A percentile compares a stretch with the other conserved stretches of the same genome.
These are phyloP conservation scores for Clarias pachynema DNA, from an alignment of 2,797 vertebrate species.

Conservation along the genomic window DNA sequence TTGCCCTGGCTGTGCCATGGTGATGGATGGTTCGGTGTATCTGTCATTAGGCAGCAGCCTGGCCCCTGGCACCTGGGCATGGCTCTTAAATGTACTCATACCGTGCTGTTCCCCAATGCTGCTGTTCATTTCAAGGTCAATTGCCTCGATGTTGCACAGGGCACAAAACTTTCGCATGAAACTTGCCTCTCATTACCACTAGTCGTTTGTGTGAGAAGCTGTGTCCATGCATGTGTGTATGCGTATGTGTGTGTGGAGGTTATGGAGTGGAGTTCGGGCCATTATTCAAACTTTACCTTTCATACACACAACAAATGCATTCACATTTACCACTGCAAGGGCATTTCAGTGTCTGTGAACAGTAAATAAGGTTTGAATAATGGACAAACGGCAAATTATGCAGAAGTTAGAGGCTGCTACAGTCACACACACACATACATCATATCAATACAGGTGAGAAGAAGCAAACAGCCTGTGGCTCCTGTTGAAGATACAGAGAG, in stretches of 20 bases:
- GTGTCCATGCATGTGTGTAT: conserved; percentile 40
- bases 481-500: conserved; percentile 62
- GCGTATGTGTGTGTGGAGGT: conserved; percentile 15
- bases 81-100: conserved; percentile 77
- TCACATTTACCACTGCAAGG: conserved; percentile 41
- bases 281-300: conserved; percentile 32
- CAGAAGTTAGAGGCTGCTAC: background rate
- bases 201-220: conserved; percentile 60
- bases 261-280: conserved; percentile 4
- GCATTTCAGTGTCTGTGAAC: conserved; percentile 11
- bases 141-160: conserved; percentile 69
- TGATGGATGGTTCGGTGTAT: conserved; percentile 78
- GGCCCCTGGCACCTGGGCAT: conserved; percentile 77
- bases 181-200: conserved; percentile 68
- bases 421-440: conserved; percentile 28
- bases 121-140: conserved; percentile 82
- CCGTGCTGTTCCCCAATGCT: conserved; percentile 72
- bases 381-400: background rate
- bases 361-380: conserved; percentile 30
- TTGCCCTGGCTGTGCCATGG: conserved; percentile 72
- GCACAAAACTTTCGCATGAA: conserved; percentile 53
- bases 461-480: conserved; percentile 70
- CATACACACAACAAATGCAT: conserved; percentile 1
- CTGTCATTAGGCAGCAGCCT: conserved; percentile 81
- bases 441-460: conserved; percentile 45